A percentile compares a stretch with the other conserved stretches of the same genome.
Evolutionary conservation across 30 jellyfish, hydroid and myxozoan species (phyloP).

Genomic region (Aurelia aurita): DNA sequence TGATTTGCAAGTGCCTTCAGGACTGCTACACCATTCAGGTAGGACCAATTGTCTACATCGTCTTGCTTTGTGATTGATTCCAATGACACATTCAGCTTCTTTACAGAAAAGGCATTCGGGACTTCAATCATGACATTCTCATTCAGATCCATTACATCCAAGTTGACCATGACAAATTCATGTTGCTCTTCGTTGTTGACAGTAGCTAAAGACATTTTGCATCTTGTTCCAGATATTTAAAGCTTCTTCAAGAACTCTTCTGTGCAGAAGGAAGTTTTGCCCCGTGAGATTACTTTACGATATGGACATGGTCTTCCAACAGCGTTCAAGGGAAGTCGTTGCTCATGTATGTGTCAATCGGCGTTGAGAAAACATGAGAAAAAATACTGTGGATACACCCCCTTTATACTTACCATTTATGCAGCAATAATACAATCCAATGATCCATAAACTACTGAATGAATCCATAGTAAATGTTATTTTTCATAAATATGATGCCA

Average conservation of each 20-base stretch:
- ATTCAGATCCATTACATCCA: slow-evolving; percentile 47
- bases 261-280: slow-evolving; percentile 56
- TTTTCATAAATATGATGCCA: too few species aligned
- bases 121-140: slow-evolving; percentile 36
- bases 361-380: too few species aligned
- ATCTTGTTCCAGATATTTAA: slow-evolving; percentile 27
- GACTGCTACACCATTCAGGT: slow-evolving; percentile 49
- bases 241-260: slow-evolving; percentile 51
- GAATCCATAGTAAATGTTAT: too few species aligned
- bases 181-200: slow-evolving; percentile 50
- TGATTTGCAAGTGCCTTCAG: slow-evolving; percentile 19
- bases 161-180: slow-evolving; percentile 32
- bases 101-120: slow-evolving; percentile 50
- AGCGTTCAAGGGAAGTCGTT: too few species aligned
- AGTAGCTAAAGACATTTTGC: slow-evolving; percentile 51
- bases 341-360: too few species aligned
- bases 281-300: slow-evolving; percentile 41
- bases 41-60: slow-evolving; percentile 44
- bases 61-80: slow-evolving; percentile 51
- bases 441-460: too few species aligned
- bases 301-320: too few species aligned
- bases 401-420: too few species aligned
- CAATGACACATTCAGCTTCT: slow-evolving; percentile 21
- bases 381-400: too few species aligned
- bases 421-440: too few species aligned